These are phyloP conservation scores for Epinephelus awoara DNA, from an alignment of 2,797 vertebrate genomes.

Conservation along the genomic window DNA sequence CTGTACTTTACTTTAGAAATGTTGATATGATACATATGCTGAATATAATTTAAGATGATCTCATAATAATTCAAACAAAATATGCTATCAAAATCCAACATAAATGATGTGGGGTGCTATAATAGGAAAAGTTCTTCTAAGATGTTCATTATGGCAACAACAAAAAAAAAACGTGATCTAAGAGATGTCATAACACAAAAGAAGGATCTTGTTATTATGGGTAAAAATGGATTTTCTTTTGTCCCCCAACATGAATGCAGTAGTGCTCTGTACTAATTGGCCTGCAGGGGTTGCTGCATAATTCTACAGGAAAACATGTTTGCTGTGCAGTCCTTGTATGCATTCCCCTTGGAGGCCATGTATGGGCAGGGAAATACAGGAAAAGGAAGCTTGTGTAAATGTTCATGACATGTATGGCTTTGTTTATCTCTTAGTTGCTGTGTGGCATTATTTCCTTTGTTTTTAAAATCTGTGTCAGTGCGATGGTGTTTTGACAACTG, in stretches of 20 bases:
- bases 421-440: neutral
- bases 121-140: neutral
- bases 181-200: slow-evolving; percentile 11
- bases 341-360: neutral
- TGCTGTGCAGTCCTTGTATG: slow-evolving; percentile 9
- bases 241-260: slow-evolving; percentile 21
- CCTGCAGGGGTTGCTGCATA: slow-evolving; percentile 46
- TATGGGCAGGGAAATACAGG: neutral
- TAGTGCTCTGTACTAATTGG: slow-evolving; percentile 45
- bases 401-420: neutral
- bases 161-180: neutral
- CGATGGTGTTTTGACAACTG: neutral
- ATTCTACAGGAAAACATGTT: slow-evolving; percentile 28
- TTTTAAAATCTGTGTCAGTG: neutral
- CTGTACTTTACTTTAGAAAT: too few species aligned
- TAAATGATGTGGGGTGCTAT: neutral
- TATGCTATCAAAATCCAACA: neutral
- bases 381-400: neutral
- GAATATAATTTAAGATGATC: neutral
- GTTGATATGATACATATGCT: neutral
- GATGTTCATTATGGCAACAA: neutral
- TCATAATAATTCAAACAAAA: neutral
- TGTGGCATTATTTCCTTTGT: neutral
- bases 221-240: slow-evolving; percentile 36
- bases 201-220: slow-evolving; percentile 29